Percentiles rank a stretch among this genome's conserved stretches.
phyloP scores from a whole-genome alignment of 2,888 invertebrate genomes.

The Brachypalpus laphriformis region DNA sequence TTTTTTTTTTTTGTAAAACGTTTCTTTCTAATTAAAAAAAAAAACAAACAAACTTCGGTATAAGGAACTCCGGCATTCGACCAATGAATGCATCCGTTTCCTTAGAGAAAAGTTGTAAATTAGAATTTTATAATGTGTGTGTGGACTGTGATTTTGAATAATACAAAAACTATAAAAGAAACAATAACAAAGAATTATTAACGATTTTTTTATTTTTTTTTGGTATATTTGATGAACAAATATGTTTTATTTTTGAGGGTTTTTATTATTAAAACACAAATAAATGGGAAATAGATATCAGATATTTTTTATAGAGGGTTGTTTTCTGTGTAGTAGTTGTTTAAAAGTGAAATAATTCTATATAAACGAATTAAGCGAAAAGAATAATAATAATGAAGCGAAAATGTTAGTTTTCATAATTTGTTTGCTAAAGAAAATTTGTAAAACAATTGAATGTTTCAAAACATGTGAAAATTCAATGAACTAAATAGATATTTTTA shows the following conservation, averaged over 20 bases:
- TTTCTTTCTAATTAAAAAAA: constrained; percentile 22
- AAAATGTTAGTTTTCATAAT: constrained; percentile 30
- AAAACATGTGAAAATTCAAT: constrained; percentile 15
- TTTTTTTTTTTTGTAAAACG: constrained; percentile 1
- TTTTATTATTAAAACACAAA: constrained; percentile 39
- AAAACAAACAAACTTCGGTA: not conserved
- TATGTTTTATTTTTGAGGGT: constrained; percentile 39
- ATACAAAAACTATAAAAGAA: constrained; percentile 32
- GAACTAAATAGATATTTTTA: constrained; percentile 34
- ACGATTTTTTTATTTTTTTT: constrained; percentile 42
- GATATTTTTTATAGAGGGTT: constrained; percentile 60
- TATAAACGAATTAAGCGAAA: constrained; percentile 47
- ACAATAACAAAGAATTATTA: constrained; percentile 27
- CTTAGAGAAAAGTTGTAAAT: constrained; percentile 17
- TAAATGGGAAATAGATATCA: constrained; percentile 56
- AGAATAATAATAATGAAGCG: constrained; percentile 26
- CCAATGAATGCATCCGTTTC: constrained; percentile 19
- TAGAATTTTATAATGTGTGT: constrained; percentile 60
- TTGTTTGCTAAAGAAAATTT: constrained; percentile 11
- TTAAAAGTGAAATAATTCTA: constrained; percentile 23
- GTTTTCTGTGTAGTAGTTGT: constrained; percentile 32
- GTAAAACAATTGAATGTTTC: constrained; percentile 20
- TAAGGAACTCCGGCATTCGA: constrained; percentile 37
- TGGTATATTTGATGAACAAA: constrained; percentile 42
- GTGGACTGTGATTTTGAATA: constrained; percentile 74